These are phyloP conservation scores for Onychostruthus taczanowskii DNA, from an alignment of 2,113 vertebrate species.

Conservation along the genomic window DNA sequence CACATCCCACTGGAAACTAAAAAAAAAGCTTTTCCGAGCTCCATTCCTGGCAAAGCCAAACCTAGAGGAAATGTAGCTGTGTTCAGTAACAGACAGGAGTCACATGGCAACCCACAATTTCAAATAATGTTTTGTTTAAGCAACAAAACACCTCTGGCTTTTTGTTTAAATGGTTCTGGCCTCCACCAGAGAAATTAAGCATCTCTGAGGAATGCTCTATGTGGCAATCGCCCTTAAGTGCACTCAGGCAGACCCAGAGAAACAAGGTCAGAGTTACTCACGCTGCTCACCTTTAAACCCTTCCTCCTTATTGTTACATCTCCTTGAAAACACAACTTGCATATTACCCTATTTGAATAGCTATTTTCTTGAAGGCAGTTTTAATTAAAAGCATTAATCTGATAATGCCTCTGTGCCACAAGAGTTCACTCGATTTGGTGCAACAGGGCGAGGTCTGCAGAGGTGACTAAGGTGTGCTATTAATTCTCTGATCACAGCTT, in stretches of 20 bases:
- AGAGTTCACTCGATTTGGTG: background rate
- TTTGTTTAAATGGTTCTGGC: background rate
- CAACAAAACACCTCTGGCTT: constrained; percentile 1
- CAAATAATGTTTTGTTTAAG: background rate
- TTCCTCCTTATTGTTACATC: background rate
- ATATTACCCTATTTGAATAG: background rate
- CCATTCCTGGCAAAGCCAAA: background rate
- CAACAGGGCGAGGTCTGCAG: background rate
- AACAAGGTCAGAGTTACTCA: background rate
- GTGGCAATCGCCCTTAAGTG: background rate
- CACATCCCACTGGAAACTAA: background rate
- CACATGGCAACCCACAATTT: background rate
- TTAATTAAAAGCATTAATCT: background rate
- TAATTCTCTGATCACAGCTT: background rate
- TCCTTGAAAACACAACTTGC: background rate
- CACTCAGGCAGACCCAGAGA: background rate
- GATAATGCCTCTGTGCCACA: background rate
- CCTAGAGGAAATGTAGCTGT: background rate
- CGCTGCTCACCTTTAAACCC: background rate
- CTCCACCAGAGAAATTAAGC: background rate
- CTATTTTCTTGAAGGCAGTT: background rate
- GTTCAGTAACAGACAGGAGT: background rate
- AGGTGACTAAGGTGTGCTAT: background rate
- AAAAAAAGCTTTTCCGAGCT: background rate
- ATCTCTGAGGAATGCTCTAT: background rate